These are phyloP conservation scores for Mesocentrotus franciscanus DNA, from an alignment of 53 echinoderm and acorn worm species.

Conservation along the genomic window DNA sequence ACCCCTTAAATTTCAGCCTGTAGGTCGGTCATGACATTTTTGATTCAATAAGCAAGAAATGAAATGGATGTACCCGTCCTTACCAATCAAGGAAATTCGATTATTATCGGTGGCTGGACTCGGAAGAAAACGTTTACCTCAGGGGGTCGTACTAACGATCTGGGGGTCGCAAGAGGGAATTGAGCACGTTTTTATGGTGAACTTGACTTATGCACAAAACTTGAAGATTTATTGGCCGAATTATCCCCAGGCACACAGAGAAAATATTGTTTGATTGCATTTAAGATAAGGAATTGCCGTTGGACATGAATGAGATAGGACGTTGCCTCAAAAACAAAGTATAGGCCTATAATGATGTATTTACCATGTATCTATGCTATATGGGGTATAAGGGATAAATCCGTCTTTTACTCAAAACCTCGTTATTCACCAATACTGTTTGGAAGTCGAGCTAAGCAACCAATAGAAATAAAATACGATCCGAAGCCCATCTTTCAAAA, in stretches of 20 bases:
- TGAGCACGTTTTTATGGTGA: neutral
- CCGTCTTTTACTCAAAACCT: neutral
- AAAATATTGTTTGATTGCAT: constrained; percentile 28
- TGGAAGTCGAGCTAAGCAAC: neutral
- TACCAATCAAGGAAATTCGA: neutral
- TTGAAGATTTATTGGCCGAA: constrained; percentile 16
- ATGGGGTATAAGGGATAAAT: neutral
- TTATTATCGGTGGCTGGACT: neutral
- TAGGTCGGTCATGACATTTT: neutral
- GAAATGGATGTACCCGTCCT: neutral
- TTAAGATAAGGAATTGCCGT: neutral
- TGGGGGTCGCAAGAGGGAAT: neutral
- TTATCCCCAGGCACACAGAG: constrained; percentile 10
- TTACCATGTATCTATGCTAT: neutral
- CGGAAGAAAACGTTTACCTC: constrained; percentile 8
- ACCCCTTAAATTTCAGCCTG: neutral
- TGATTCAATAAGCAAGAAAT: neutral
- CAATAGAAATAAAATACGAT: neutral
- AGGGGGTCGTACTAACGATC: constrained; percentile 41
- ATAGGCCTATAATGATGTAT: neutral
- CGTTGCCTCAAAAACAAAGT: neutral
- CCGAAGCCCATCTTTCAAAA: neutral
- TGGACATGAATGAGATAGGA: neutral
- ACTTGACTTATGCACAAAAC: constrained; percentile 51
- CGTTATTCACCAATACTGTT: neutral